Percentiles rank a stretch among this genome's conserved stretches.
phyloP scores from a whole-genome alignment of 2,888 invertebrate genomes.

The Plebejus melissa region DNA sequence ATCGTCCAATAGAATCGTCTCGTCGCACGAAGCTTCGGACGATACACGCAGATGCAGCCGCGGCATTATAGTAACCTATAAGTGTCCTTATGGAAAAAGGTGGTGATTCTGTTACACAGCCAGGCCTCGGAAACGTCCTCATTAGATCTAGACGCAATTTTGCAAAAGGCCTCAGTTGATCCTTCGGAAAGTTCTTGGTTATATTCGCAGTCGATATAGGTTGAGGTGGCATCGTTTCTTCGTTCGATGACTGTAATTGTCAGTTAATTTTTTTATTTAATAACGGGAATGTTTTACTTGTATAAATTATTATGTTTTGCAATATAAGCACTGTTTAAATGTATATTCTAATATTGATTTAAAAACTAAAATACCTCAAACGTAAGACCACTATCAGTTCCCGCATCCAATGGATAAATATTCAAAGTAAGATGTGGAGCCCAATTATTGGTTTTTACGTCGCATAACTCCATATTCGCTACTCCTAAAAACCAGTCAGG shows the following conservation, averaged over 20 bases:
- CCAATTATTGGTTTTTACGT: conserved; percentile 87
- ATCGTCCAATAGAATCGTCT: no score
- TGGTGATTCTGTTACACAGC: conserved; percentile 36
- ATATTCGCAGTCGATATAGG: conserved; percentile 53
- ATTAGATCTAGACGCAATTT: conserved; percentile 54
- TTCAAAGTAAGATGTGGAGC: conserved; percentile 87
- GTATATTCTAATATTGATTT: neutral
- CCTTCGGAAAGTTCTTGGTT: conserved; percentile 44
- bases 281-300: no score
- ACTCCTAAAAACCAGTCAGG: conserved; percentile 99
- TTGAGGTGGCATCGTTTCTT: conserved; percentile 63
- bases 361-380: conserved; percentile 83
- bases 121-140: conserved; percentile 53
- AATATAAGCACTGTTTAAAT: neutral
- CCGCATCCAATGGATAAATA: conserved; percentile 96
- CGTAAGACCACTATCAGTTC: conserved; percentile 94
- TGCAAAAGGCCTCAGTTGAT: conserved; percentile 58
- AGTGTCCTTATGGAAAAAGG: neutral
- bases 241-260: conserved; percentile 54
- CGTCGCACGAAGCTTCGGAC: no score
- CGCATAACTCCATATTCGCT: conserved; percentile 92
- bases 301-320: no score
- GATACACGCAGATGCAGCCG: no score
- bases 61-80: neutral
- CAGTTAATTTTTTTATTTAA: neutral